Percentiles rank a stretch among this genome's conserved stretches.
phyloP scores from a whole-genome alignment of 2,888 invertebrate species.

The Erebia ligea region DNA sequence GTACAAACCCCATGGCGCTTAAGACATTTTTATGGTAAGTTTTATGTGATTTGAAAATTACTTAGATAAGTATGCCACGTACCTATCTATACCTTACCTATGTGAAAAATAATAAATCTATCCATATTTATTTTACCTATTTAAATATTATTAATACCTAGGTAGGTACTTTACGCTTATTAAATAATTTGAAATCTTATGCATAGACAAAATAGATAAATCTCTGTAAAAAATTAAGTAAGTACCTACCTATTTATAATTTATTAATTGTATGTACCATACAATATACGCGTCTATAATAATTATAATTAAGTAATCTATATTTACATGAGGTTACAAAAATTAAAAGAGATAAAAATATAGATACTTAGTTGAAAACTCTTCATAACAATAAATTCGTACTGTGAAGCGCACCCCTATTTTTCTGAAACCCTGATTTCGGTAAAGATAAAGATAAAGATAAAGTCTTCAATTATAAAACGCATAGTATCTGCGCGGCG shows the following conservation, averaged over 20 bases:
- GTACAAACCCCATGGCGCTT: too few relatives aligned
- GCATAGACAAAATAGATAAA: neutral
- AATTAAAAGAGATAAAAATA: neutral
- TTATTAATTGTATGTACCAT: neutral
- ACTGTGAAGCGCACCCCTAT: slow-evolving; percentile 13
- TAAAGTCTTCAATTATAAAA: neutral
- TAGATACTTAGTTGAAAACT: neutral
- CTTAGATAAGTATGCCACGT: too few relatives aligned
- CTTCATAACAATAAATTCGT: slow-evolving; percentile 24
- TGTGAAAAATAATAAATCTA: too few relatives aligned
- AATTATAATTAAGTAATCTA: neutral
- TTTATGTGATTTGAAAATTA: too few relatives aligned
- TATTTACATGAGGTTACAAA: slow-evolving; percentile 18
- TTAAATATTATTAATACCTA: neutral
- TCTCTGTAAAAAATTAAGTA: slow-evolving; percentile 1
- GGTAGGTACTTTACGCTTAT: too few relatives aligned
- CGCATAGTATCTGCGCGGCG: too few relatives aligned
- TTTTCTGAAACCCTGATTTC: slow-evolving; percentile 10
- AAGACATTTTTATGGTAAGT: too few relatives aligned
- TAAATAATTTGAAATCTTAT: too few relatives aligned
- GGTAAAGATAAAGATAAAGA: neutral
- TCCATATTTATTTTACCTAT: too few relatives aligned
- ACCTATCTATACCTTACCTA: too few relatives aligned
- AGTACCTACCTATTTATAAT: too few relatives aligned
- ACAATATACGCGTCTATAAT: neutral